Conservation (phyloP, 2,113 vertebrate species). For the Tricholaema leucomelas region DNA sequence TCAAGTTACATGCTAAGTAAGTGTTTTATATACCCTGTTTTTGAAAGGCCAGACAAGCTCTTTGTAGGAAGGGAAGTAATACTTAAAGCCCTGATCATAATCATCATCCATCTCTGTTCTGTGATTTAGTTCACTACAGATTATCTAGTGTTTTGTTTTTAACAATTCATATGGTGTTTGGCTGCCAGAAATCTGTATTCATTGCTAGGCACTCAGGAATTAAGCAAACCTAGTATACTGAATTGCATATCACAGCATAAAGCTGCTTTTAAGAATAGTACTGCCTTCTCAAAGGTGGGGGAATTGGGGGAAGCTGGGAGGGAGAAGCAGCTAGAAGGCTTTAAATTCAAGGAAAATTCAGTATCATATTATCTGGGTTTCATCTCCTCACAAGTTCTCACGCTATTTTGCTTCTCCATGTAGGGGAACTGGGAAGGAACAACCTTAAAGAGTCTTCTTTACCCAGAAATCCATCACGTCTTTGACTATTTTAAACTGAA, state of each 20-base stretch:
- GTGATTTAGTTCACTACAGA: slow-evolving; percentile 10
- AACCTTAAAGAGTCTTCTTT: not conserved
- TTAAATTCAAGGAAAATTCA: not conserved
- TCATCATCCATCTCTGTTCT: not conserved
- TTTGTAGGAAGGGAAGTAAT: slow-evolving; percentile 64
- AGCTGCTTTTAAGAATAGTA: not conserved
- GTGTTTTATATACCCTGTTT: slow-evolving; percentile 41
- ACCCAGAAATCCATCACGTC: not conserved
- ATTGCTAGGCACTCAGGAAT: not conserved
- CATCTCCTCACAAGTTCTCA: not conserved
- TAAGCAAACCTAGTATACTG: not conserved
- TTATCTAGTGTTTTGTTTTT: slow-evolving; percentile 30
- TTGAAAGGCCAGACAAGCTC: slow-evolving; percentile 54
- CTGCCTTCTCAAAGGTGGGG: not conserved
- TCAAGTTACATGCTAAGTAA: slow-evolving; percentile 59
- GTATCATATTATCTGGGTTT: not conserved
- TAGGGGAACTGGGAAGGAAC: not conserved
- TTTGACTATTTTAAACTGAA: not conserved
- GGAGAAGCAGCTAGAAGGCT: not conserved
- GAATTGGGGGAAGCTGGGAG: too few species aligned
- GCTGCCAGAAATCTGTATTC: not conserved
- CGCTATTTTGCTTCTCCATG: not conserved
- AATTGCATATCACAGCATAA: not conserved
- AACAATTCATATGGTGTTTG: slow-evolving; percentile 11
- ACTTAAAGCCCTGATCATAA: slow-evolving; percentile 5